These are phyloP conservation scores for Enteromius treurensis DNA, from an alignment of 2,797 vertebrate species.

Conservation along the genomic window DNA sequence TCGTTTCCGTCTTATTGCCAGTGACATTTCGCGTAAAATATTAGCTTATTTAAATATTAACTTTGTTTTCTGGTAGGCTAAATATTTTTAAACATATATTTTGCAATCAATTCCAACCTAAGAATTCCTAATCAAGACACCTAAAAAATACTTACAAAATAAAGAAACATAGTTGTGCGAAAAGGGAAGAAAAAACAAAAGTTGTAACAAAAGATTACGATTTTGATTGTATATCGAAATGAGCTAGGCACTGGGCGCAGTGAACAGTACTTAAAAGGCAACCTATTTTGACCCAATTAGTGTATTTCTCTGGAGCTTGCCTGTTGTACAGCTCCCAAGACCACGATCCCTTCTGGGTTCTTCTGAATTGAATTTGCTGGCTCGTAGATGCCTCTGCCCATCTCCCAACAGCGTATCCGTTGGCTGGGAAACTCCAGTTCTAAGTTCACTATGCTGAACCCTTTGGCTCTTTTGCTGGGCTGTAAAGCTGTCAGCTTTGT, in stretches of 20 bases:
- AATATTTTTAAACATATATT: too few relatives aligned
- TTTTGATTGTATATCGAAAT: neutral
- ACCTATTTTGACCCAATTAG: constrained; percentile 65
- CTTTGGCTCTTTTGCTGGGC: constrained; percentile 55
- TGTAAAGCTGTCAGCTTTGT: constrained; percentile 60
- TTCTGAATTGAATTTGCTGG: constrained; percentile 71
- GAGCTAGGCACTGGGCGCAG: neutral
- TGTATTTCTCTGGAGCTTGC: constrained; percentile 62
- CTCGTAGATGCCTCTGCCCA: constrained; percentile 57
- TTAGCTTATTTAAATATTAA: neutral
- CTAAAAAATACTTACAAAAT: neutral
- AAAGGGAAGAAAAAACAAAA: neutral
- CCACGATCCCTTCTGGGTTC: constrained; percentile 66
- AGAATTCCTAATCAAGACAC: neutral
- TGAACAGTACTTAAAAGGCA: constrained; percentile 57
- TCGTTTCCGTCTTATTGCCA: neutral
- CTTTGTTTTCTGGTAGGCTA: neutral
- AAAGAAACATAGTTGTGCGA: neutral
- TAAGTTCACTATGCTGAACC: constrained; percentile 65
- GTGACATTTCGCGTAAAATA: neutral
- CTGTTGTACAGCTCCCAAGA: constrained; percentile 67
- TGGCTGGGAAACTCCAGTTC: constrained; percentile 58
- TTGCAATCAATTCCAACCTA: neutral
- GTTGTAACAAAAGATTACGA: neutral
- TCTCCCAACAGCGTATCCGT: constrained; percentile 62